Base-by-base conservation (phyloP, 2,888 invertebrate species). In the Nysson spinosus region DNA sequence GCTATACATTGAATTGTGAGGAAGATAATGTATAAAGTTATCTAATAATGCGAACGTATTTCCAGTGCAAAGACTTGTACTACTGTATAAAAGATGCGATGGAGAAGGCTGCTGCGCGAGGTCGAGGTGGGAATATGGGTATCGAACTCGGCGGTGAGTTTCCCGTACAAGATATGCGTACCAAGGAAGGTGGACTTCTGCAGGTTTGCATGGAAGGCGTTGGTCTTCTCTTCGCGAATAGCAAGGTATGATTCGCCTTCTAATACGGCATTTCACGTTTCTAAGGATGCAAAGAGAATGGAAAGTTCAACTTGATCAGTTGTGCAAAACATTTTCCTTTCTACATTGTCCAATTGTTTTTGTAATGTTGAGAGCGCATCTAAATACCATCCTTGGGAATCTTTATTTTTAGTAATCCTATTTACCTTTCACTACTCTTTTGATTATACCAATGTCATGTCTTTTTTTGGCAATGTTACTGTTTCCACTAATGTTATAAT, bases 191-290 rank as follows among this genome's bases (percentile, higher is more conserved):
- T 64, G 99, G 99, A 1, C 92, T 99, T 56, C 92, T 99, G 81
- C 96, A 96, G 91, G 98, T 99, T 87, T 98, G 99, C 92, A 97
- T 99, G 93, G 99, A 99, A 89, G 99, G 99, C 85, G 98, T 99
- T 83, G 98, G 98, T 80, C 93, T 99, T 79, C 94, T 99, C 83
- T 98, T 99, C 91, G 98, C 97, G 82, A 97, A 98, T 89, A 98
- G 98, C 93, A 99, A 99, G 97, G 99, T 99, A 93, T 88, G 89
- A 71, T 40, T 71, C 58, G 46, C 37, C 46, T 43, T 32, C 49
- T 14, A 55, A 58, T 32, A 40, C 35, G 20, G 49, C 3, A 37
- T 22, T 28, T 61, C 46, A 64, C 50, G 51, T 43, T 67, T 17
- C 43, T 26, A 51, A 34, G 44, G 49, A 47, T 63, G 61, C 64